Evolutionary conservation across 2,888 invertebrate genomes (phyloP).

Genomic region (Cephus pulcher): DNA sequence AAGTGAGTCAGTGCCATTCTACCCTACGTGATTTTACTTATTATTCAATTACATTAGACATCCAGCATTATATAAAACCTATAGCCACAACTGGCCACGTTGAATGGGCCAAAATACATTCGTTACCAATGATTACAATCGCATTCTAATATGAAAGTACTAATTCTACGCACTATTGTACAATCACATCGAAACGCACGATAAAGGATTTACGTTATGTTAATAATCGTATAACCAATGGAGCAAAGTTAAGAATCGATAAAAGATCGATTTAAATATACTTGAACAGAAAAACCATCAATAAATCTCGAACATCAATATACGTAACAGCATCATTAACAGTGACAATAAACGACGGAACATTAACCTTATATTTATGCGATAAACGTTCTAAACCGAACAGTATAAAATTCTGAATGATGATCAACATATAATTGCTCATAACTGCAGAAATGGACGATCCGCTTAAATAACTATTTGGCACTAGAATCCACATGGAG

Average conservation of each 20-base stretch:
- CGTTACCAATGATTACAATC: not conserved
- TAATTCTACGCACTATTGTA: not conserved
- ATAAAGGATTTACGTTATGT: not conserved
- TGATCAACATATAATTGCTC: not conserved
- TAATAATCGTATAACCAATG: not conserved
- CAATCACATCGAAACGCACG: constrained; percentile 6
- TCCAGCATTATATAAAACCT: constrained; percentile 17
- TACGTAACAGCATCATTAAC: constrained; percentile 6
- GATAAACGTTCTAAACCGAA: not conserved
- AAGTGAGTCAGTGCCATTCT: constrained; percentile 13
- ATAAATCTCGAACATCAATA: constrained; percentile 4
- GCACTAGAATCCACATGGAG: constrained; percentile 55
- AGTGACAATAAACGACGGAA: constrained; percentile 1
- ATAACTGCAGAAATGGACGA: not conserved
- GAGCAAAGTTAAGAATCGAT: not conserved
- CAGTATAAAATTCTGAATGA: not conserved
- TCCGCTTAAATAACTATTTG: constrained; percentile 54
- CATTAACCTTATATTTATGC: not conserved
- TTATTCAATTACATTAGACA: constrained; percentile 22
- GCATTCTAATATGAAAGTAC: not conserved
- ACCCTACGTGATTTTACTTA: constrained; percentile 7
- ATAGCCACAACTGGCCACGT: not conserved
- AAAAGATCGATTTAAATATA: not conserved
- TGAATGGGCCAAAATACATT: not conserved
- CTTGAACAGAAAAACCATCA: not conserved